Evolutionary conservation across 1,140 invertebrate genomes (phyloP), one percentile per base, ranked within the genome.

Genomic region (Drosophila simulans): DNA sequence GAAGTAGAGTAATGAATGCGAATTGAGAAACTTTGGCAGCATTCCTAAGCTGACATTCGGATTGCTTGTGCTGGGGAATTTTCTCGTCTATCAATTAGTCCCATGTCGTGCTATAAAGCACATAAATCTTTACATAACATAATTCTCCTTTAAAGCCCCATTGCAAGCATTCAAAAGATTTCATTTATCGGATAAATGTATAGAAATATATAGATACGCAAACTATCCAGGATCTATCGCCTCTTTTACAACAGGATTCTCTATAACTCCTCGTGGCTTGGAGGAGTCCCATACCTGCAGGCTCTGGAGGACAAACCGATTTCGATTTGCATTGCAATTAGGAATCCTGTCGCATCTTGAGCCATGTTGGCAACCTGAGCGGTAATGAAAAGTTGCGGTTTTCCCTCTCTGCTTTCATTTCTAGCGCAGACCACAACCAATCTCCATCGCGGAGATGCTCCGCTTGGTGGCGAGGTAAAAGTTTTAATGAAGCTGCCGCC

Each of bases 351-450:
- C 49, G 40, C 66, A 48, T 68, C 42, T 68, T 66, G 49, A 69
- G 66, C 51, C 66, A 8, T 43, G 49, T 22, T 25, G 49, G 49
- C 59, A 53, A 25, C 59, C 51, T 13, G 51, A 25, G 59, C 27
- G 40, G 27, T 70, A 70, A 70, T 70, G 64, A 70, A 70, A 70
- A 70, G 66, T 70, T 70, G 66, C 27, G 66, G 66, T 70, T 69
- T 39, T 66, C 31, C 11, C 7, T 22, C 37, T n/a, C 64, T n/a
- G n/a, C 46, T 45, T 54, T 34, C 34, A 17, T 31, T 0, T 39
- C 8, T 15, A 46, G 34, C n/a, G 22, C 43, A 27, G 35, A 71
- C 68, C 68, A 37, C 68, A 71, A 57, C 68, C 68, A 56, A 56
- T 53, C 37, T 37, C 58, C 20, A n/a, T 12, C 27, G 13, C 48